Percentiles rank a stretch among this genome's conserved stretches.
Conservation (phyloP, 2,888 invertebrate genomes). For the Mycogona germanica region DNA sequence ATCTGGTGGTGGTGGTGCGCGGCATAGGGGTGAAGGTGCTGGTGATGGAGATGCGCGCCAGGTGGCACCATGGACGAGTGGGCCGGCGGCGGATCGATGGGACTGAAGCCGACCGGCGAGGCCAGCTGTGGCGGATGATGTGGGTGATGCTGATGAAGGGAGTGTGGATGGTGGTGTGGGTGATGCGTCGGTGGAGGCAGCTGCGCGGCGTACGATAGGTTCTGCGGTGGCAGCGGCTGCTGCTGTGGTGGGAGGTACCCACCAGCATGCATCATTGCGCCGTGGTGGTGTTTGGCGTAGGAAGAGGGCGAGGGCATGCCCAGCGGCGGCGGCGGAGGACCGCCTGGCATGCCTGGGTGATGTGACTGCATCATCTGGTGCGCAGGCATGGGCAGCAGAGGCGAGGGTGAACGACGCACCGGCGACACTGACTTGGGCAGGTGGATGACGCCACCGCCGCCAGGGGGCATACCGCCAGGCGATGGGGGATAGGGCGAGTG, state of each 20-base stretch:
- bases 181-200: not conserved
- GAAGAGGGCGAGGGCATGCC: slow-evolving; percentile 8
- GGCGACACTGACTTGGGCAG: not conserved
- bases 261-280: slow-evolving; percentile 3
- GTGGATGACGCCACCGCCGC: too few species aligned
- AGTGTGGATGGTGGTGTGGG: not conserved
- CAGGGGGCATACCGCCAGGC: too few species aligned
- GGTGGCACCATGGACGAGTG: not conserved
- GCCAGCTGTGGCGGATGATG: slow-evolving; percentile 3
- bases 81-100: slow-evolving; percentile 16
- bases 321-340: not conserved
- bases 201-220: slow-evolving; percentile 10
- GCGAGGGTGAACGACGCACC: not conserved
- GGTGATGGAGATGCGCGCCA: not conserved
- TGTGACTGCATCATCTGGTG: too few species aligned
- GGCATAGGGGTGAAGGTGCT: not conserved
- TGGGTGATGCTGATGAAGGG: not conserved
- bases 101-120: slow-evolving; percentile 8
- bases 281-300: slow-evolving; percentile 21
- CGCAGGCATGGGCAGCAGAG: slow-evolving; percentile 9
- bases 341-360: slow-evolving; percentile 17
- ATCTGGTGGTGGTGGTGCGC: not conserved
- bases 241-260: slow-evolving; percentile 9
- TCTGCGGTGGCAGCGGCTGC: slow-evolving; percentile 21
- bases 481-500: slow-evolving; percentile 12